Conservation (phyloP, 2,113 vertebrate species). For the Desmodus rotundus region DNA sequence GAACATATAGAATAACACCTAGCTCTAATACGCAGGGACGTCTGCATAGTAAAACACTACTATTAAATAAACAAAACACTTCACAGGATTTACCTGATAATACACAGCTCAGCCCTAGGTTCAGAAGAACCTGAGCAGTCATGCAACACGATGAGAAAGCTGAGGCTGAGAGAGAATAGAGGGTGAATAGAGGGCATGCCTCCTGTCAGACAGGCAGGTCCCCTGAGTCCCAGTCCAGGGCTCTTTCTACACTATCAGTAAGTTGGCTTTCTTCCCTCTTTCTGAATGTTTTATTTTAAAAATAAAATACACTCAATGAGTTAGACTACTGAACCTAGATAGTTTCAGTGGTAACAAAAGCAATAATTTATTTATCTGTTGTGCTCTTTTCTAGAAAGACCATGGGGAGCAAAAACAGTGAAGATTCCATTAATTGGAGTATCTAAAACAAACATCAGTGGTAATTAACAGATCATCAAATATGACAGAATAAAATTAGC, state of each 20-base stretch:
- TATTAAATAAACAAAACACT: background rate
- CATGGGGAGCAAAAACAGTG: background rate
- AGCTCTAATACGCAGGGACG: background rate
- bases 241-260: background rate
- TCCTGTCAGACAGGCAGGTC: background rate
- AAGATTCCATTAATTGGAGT: slow-evolving; percentile 32
- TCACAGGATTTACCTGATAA: background rate
- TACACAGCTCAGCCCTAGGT: background rate
- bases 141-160: background rate
- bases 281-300: slow-evolving; percentile 1
- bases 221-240: background rate
- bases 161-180: background rate
- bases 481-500: background rate
- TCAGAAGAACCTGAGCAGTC: background rate
- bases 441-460: slow-evolving; percentile 15
- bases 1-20: background rate
- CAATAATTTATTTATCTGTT: background rate
- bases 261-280: background rate
- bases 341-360: slow-evolving; percentile 32
- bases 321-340: background rate
- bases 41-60: background rate
- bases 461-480: slow-evolving; percentile 39
- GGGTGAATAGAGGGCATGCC: accelerated
- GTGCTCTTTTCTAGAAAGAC: slow-evolving; percentile 13
- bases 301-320: background rate